Conservation (phyloP, 2,113 vertebrate species). For the Rhinopomastus cyanomelas region DNA sequence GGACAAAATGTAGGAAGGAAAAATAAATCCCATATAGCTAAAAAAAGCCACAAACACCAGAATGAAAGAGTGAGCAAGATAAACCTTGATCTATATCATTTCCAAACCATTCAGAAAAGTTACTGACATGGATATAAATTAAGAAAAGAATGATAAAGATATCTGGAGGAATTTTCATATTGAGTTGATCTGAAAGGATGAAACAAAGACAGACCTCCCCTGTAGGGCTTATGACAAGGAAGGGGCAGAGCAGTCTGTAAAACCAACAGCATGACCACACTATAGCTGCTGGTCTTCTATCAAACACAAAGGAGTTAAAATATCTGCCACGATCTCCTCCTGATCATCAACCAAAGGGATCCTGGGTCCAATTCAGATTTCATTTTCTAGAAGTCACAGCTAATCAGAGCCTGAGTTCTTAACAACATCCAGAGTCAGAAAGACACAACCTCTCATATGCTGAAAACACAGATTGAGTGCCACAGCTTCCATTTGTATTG, state of each 20-base stretch:
- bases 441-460: neutral
- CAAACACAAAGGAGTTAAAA: neutral
- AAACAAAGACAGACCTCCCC: neutral
- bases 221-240: neutral
- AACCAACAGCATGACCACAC: neutral
- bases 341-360: neutral
- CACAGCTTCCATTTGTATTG: neutral
- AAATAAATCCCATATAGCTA: neutral
- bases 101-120: neutral
- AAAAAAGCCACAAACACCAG: neutral
- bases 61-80: neutral
- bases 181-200: neutral
- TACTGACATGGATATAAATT: neutral
- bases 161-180: neutral
- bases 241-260: neutral
- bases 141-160: neutral
- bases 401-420: neutral
- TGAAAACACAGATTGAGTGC: neutral
- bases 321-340: neutral
- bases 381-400: neutral
- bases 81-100: neutral
- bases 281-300: neutral
- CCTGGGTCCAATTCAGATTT: neutral
- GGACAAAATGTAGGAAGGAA: neutral
- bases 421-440: neutral